phyloP scores from a whole-genome alignment of 2,888 invertebrate genomes.

The Eledone cirrhosa region DNA sequence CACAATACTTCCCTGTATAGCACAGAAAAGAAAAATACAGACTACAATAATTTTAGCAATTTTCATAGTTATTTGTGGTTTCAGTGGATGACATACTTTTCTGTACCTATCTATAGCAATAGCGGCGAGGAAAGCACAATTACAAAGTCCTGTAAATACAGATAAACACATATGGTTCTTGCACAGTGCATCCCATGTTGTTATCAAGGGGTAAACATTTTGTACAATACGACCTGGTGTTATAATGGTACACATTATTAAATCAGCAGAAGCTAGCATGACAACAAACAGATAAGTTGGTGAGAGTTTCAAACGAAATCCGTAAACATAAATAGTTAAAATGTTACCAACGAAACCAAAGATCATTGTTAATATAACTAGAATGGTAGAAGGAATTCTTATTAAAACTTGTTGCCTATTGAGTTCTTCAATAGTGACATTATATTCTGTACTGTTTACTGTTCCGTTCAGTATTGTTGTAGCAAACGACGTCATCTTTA shows the following conservation, averaged over 20 bases:
- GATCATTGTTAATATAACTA: conserved; percentile 16
- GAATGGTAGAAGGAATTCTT: background rate
- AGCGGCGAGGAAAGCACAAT: background rate
- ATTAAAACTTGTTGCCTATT: conserved; percentile 10
- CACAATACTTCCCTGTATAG: background rate
- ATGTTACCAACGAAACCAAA: background rate
- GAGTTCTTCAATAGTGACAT: background rate
- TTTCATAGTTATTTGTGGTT: background rate
- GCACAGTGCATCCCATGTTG: background rate
- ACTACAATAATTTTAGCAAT: background rate
- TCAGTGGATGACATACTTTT: background rate
- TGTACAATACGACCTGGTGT: conserved; percentile 14
- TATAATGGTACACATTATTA: background rate
- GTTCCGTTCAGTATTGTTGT: background rate
- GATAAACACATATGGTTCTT: conserved; percentile 7
- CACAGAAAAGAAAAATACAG: background rate
- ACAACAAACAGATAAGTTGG: conserved; percentile 16
- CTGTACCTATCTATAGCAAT: conserved; percentile 10
- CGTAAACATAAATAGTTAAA: conserved; percentile 15
- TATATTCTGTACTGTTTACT: background rate
- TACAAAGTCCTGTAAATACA: background rate
- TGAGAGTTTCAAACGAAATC: background rate
- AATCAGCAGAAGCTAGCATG: conserved; percentile 13
- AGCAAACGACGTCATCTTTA: too few relatives aligned
- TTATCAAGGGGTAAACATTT: background rate